A percentile compares a stretch with the other conserved stretches of the same genome.
phyloP scores from a whole-genome alignment of 53 echinoderm and acorn worm genomes.

The Pentamera pediparva region DNA sequence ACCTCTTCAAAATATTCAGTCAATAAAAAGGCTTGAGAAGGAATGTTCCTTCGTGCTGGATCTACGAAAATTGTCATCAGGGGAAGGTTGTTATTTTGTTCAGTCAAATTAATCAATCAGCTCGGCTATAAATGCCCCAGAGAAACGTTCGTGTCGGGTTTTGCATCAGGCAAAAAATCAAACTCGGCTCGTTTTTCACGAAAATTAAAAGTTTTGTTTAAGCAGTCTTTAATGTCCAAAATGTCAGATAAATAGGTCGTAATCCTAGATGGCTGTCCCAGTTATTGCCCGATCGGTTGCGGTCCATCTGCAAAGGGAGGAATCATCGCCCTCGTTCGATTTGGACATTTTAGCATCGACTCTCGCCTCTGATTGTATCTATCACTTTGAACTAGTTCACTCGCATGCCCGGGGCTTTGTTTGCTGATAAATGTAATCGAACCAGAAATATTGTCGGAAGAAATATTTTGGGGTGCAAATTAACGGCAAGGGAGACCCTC shows the following conservation, averaged over 20 bases:
- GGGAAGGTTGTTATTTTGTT: conserved; percentile 25
- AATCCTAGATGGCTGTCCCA: conserved; percentile 34
- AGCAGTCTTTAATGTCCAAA: conserved; percentile 37
- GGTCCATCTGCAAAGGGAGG: conserved; percentile 13
- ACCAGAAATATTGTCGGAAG: conserved; percentile 35
- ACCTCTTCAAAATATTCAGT: too few species aligned
- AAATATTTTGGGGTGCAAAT: conserved; percentile 32
- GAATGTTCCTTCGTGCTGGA: conserved; percentile 4
- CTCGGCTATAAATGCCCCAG: conserved; percentile 14
- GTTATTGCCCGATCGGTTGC: conserved; percentile 30
- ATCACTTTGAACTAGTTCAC: conserved; percentile 38
- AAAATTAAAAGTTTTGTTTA: conserved; percentile 38
- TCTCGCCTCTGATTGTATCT: conserved; percentile 32
- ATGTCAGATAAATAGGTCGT: conserved; percentile 37
- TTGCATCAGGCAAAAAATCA: conserved; percentile 31
- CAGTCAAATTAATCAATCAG: conserved; percentile 39
- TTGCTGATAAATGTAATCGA: conserved; percentile 32
- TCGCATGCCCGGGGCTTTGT: conserved; percentile 29
- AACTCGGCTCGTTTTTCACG: conserved; percentile 21
- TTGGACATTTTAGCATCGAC: conserved; percentile 28
- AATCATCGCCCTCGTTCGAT: conserved; percentile 15
- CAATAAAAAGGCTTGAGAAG: not conserved
- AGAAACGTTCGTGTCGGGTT: conserved; percentile 25
- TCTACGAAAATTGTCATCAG: conserved; percentile 23
- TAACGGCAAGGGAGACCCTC: too few species aligned